phyloP scores from a whole-genome alignment of 2,888 invertebrate genomes.

The Thyatira batis region DNA sequence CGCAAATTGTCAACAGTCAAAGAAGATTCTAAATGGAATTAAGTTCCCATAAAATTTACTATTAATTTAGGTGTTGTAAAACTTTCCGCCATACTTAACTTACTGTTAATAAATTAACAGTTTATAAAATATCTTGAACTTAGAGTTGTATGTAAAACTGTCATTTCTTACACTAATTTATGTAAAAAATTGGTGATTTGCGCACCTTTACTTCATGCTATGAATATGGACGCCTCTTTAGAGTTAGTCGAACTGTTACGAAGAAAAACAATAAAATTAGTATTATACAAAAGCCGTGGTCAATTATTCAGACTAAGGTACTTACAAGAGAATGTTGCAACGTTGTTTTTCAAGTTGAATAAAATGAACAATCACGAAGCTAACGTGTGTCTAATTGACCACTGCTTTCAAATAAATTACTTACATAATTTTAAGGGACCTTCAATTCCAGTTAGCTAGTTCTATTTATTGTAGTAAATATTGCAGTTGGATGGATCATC shows the following conservation, averaged over 20 bases:
- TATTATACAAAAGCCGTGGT: slow-evolving; percentile 73
- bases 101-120: slow-evolving; percentile 63
- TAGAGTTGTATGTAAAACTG: slow-evolving; percentile 65
- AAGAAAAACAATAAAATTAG: slow-evolving; percentile 74
- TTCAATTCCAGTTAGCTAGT: slow-evolving; percentile 82
- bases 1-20: slow-evolving; percentile 46
- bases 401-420: slow-evolving; percentile 73
- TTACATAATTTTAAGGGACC: slow-evolving; percentile 82
- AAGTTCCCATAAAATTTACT: slow-evolving; percentile 72
- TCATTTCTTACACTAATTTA: slow-evolving; percentile 65
- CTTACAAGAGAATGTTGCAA: slow-evolving; percentile 9
- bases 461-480: slow-evolving; percentile 79
- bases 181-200: slow-evolving; percentile 76
- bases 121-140: slow-evolving; percentile 62
- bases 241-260: slow-evolving; percentile 76
- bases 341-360: neutral
- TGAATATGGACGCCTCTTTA: slow-evolving; percentile 79
- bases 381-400: slow-evolving; percentile 67
- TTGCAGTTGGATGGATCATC: slow-evolving; percentile 71
- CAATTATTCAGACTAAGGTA: slow-evolving; percentile 59
- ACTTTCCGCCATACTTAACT: slow-evolving; percentile 48
- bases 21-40: slow-evolving; percentile 76
- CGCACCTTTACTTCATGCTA: slow-evolving; percentile 76
- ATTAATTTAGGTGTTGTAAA: slow-evolving; percentile 65
- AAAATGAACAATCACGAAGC: neutral